phyloP scores from a whole-genome alignment of 1,140 invertebrate species.

The Drosophila repletoides region DNA sequence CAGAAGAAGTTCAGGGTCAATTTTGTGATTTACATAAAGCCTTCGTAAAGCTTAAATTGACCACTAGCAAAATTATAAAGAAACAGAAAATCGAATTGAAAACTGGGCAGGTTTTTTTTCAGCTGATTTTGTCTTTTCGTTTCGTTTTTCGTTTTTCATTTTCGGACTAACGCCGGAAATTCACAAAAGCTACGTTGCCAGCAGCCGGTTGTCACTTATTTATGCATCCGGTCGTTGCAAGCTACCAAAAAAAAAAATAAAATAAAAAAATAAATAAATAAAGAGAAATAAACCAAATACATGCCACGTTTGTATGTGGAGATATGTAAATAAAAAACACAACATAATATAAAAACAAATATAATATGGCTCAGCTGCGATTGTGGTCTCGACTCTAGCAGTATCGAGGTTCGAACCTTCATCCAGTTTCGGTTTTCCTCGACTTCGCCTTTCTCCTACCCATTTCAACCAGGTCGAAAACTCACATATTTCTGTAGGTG shows the following conservation, averaged over 20 bases:
- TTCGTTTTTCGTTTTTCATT: neutral
- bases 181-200: conserved; percentile 37
- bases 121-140: too few relatives aligned
- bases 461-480: too few relatives aligned
- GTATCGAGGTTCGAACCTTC: neutral
- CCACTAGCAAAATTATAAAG: conserved; percentile 9
- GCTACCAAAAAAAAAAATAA: conserved; percentile 25
- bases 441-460: conserved; percentile 11
- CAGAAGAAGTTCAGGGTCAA: conserved; percentile 37
- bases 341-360: conserved; percentile 36
- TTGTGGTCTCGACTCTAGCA: conserved; percentile 17
- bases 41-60: conserved; percentile 28
- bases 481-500: conserved; percentile 1
- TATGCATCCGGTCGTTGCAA: conserved; percentile 66
- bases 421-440: too few relatives aligned
- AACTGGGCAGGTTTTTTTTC: conserved; percentile 37
- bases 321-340: conserved; percentile 40
- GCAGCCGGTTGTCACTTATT: conserved; percentile 66
- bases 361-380: conserved; percentile 49
- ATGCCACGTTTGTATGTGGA: too few relatives aligned
- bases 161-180: conserved; percentile 60
- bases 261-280: conserved; percentile 1
- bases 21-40: conserved; percentile 47
- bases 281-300: conserved; percentile 7
- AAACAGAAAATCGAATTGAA: conserved; percentile 32